Evolutionary conservation across 2,797 vertebrate species (phyloP), one percentile per base, ranked within the genome.

Genomic region (Chelonia mydas): DNA sequence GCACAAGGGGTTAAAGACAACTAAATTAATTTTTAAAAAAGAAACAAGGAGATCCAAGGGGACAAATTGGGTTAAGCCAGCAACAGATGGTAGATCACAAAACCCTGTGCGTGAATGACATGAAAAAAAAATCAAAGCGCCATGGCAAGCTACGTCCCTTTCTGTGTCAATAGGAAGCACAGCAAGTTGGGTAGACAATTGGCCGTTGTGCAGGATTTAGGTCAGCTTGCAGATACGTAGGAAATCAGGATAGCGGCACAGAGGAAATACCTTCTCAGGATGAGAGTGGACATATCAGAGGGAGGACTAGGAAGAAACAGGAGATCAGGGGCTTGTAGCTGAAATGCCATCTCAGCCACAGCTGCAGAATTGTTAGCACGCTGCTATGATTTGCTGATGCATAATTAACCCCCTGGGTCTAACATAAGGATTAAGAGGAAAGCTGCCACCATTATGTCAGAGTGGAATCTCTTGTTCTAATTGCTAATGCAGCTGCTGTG

Each of bases 201-300:
- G 72, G 53, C 27, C 83, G 12, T 25, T 33, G 59, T 28, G 27
- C 31, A 17, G 59, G 31, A 33, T 61, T 31, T 33, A 61, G 15
- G 15, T 33, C 33, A 33, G 15, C 31, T 61, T 61, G 80, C 41
- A 11, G 82, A 11, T 17, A 33, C 3, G 33, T 93, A 23, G 33
- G 31, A 85, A 88, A 76, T 10, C 45, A 74, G 76, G 86, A 31
- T 21, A 37, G 5, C 65, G 74, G 41, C 8, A 72, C 57, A n/a
- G 82, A n/a, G 86, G 19, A 90, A 80, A 1, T 78, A 27, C 53
- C 9, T 81, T 55, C 53, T 72, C 5, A 19, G 28, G 55, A 53
- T 7, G 19, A 7, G 28, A 53, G 12, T 45, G 31, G 25, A 21
- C 51, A 41, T 0, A 0, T 1, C 3, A 27, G 54, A 80, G 10